Base-by-base conservation (phyloP, 2,797 vertebrate genomes). In the Moxostoma hubbsi region DNA sequence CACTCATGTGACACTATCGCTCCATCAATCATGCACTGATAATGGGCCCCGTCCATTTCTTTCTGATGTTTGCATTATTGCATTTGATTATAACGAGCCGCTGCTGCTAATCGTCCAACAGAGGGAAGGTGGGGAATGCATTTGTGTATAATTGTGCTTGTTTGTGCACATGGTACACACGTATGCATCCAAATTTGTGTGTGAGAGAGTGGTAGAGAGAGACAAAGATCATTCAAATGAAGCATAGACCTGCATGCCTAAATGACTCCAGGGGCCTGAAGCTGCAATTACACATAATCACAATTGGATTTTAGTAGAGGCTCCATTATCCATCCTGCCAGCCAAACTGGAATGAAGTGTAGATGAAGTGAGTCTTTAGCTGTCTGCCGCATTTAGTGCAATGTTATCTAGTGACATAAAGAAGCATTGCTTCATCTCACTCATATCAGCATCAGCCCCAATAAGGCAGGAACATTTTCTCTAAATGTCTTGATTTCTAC, bases 51-150 rank as follows among this genome's bases (percentile, higher is more conserved):
- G 92, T 94, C 95, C 93, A 94, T 95, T 97, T 97, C 95, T 96
- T 96, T 96, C 96, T 97, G 96, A 97, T 97, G 96, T 96, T 96
- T 96, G 95, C 94, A 92, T 97, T 97, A 97, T 98, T 98, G 95
- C 94, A 97, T 97, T 96, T 92, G 95, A 94, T 90, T 94, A 94
- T 97, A 97, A 97, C 96, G 95, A 98, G 96, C 94, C 94, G 93
- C 94, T 93, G 92, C 86, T 88, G 94, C 95, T 98, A 97, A 98
- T 97, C 96, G 95, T 95, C 95, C 95, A 95, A 94, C 94, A 93
- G 94, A 94, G 93, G 90, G 92, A 93, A 95, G 94, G 92, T 91
- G 93, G 91, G 91, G 92, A 76, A 87, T 83, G 86, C 84, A 87
- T 88, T 81, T 86, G 86, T 83, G 83, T 86, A 82, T 87, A 81